These are phyloP conservation scores for Plagiodera versicolora DNA, from an alignment of 2,888 invertebrate species.

Conservation along the genomic window DNA sequence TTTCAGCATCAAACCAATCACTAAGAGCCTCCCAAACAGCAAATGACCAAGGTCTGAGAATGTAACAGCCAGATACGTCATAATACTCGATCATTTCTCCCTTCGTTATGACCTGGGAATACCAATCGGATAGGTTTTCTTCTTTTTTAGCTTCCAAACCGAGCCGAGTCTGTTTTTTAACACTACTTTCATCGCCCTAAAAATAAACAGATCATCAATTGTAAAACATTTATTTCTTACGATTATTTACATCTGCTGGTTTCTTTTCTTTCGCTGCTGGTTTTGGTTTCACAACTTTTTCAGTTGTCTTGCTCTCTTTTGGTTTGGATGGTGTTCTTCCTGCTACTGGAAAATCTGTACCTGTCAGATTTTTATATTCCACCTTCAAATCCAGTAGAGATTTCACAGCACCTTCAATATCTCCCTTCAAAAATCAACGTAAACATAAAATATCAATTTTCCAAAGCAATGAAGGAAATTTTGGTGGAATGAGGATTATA, in stretches of 20 bases:
- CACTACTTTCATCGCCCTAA: slow-evolving; percentile 55
- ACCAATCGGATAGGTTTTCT: slow-evolving; percentile 96
- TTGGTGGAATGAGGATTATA: too few species aligned
- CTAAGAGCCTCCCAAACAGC: slow-evolving; percentile 93
- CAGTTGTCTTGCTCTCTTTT: slow-evolving; percentile 40
- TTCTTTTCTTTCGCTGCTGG: slow-evolving; percentile 45
- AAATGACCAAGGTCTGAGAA: slow-evolving; percentile 96
- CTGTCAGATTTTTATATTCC: slow-evolving; percentile 62
- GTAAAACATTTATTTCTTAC: not conserved
- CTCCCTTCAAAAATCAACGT: slow-evolving; percentile 37
- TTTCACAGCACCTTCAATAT: slow-evolving; percentile 56
- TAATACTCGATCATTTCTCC: slow-evolving; percentile 99
- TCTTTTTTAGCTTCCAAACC: slow-evolving; percentile 93
- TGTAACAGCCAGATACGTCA: slow-evolving; percentile 98
- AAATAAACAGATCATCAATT: not conserved
- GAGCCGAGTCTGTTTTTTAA: slow-evolving; percentile 89
- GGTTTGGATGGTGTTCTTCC: slow-evolving; percentile 45
- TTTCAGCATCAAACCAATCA: slow-evolving; percentile 81
- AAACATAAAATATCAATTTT: not conserved
- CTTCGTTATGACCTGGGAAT: slow-evolving; percentile 89
- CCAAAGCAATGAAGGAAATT: too few species aligned
- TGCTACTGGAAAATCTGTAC: slow-evolving; percentile 56
- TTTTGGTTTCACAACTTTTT: slow-evolving; percentile 46
- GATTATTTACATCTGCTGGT: slow-evolving; percentile 31
- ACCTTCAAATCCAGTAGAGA: slow-evolving; percentile 62